Evolutionary conservation across 2,888 invertebrate genomes (phyloP).

Genomic region (Heliconius charithonia): DNA sequence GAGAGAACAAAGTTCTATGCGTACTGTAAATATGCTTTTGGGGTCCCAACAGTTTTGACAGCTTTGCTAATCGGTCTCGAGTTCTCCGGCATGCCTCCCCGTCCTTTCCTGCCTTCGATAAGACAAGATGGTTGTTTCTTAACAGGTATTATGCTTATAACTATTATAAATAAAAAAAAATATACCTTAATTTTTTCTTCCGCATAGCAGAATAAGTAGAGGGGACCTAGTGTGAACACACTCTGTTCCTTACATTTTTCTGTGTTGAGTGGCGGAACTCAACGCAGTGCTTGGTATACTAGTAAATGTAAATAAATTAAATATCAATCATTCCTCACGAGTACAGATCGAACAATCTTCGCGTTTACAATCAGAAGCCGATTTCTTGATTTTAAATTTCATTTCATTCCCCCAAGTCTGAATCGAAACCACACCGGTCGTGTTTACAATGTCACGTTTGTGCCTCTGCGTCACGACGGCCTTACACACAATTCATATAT

Average conservation of each 20-base stretch:
- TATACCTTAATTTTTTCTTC: too few species aligned
- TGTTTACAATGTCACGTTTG: neutral
- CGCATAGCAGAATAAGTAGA: neutral
- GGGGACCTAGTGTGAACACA: neutral
- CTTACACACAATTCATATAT: neutral
- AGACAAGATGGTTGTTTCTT: conserved; percentile 69
- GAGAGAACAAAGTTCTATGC: conserved; percentile 61
- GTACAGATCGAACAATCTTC: too few species aligned
- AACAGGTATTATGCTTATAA: conserved; percentile 55
- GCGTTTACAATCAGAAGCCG: too few species aligned
- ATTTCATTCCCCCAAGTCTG: neutral
- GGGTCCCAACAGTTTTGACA: conserved; percentile 66
- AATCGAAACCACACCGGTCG: neutral
- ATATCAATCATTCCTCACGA: too few species aligned
- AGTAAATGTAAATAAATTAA: too few species aligned
- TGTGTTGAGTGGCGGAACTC: too few species aligned
- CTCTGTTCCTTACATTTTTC: neutral
- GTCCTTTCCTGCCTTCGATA: conserved; percentile 62
- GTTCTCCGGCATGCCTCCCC: conserved; percentile 63
- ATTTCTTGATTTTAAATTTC: neutral
- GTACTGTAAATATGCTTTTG: conserved; percentile 72
- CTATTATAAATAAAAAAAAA: neutral
- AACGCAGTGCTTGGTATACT: too few species aligned
- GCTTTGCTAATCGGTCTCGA: conserved; percentile 63
- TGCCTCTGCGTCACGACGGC: neutral